Base-by-base conservation (phyloP, 2,113 vertebrate genomes). In the Montifringilla adamsi region DNA sequence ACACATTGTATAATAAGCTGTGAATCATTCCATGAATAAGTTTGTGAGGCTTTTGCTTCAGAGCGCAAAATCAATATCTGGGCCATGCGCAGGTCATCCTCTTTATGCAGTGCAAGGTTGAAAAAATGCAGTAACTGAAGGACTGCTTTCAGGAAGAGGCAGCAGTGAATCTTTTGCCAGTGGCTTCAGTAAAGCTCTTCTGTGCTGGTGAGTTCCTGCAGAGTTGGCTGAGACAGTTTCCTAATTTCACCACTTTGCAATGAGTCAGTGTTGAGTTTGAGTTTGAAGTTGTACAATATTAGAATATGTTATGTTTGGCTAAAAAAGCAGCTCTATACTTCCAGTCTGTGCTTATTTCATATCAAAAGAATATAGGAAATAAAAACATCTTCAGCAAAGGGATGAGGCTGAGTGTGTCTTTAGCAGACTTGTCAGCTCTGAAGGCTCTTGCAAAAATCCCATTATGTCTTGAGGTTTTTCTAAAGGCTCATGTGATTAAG, bases 21-120 rank as follows among this genome's bases (percentile, higher is more conserved):
- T 90, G 90, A 95, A 94, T 94, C 79, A 90, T 80, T 46, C 60
- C 18, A 6, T 67, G 72, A 63, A 84, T 50, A 93, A 78, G 52
- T 87, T 84, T 72, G 44, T 52, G 41, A 89, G 56, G 53, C 31
- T 93, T 74, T 95, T 77, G 70, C 59, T 88, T 67, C 73, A 89
- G 86, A 83, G 47, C 1, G 14, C 43, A 82, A 84, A 93, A 87
- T 75, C 11, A 9, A 30, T 94, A 56, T 90, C n/a, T 89, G 31
- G 83, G 88, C 82, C 72, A 64, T 46, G 41, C 52, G 35, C 70
- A 43, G 87, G 90, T 94, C 94, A 68, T 73, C 46, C 30, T 83
- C 64, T 87, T 80, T 88, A 66, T 73, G 75, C 35, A 62, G 56
- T 56, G 63, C 13, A 52, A 83, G 83, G 16, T 67, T 83, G 62